A percentile compares a stretch with the other conserved stretches of the same genome.
Conservation (phyloP, 2,113 vertebrate species). For the Plotosus lineatus region DNA sequence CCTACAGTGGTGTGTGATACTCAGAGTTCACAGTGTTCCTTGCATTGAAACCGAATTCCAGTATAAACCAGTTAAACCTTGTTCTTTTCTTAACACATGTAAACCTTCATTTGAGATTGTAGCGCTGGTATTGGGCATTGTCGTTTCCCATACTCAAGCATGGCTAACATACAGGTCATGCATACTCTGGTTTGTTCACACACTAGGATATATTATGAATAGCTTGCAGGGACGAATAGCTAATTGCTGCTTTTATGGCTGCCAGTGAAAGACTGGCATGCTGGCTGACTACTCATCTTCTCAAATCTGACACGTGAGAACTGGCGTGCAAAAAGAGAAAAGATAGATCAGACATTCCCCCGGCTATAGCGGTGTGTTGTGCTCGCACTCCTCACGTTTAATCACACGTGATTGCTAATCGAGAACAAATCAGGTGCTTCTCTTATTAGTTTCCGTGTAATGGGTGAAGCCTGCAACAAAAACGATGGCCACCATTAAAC, state of each 20-base stretch:
- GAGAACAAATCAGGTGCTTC: conserved; percentile 1
- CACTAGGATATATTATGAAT: neutral
- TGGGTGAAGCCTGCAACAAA: conserved; percentile 42
- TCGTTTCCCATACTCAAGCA: neutral
- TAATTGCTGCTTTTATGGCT: conserved; percentile 35
- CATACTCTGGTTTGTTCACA: neutral
- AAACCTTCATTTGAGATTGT: conserved; percentile 20
- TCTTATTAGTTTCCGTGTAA: conserved; percentile 33
- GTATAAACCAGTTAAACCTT: neutral
- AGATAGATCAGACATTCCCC: conserved; percentile 23
- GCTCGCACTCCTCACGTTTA: conserved; percentile 57
- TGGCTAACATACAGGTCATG: neutral
- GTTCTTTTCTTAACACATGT: neutral
- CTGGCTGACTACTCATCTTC: neutral
- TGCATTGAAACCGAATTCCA: neutral
- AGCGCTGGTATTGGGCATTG: neutral
- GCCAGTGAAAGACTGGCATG: conserved; percentile 16
- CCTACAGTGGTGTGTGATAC: conserved; percentile 5
- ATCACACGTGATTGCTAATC: conserved; percentile 36
- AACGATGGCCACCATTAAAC: conserved; percentile 34
- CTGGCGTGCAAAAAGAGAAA: neutral
- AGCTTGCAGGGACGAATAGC: conserved; percentile 25
- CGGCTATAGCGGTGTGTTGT: neutral
- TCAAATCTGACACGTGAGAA: conserved; percentile 19
- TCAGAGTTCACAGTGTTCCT: conserved; percentile 29